Base-by-base conservation (phyloP, 2,888 invertebrate genomes). In the Tetropium fuscum region DNA sequence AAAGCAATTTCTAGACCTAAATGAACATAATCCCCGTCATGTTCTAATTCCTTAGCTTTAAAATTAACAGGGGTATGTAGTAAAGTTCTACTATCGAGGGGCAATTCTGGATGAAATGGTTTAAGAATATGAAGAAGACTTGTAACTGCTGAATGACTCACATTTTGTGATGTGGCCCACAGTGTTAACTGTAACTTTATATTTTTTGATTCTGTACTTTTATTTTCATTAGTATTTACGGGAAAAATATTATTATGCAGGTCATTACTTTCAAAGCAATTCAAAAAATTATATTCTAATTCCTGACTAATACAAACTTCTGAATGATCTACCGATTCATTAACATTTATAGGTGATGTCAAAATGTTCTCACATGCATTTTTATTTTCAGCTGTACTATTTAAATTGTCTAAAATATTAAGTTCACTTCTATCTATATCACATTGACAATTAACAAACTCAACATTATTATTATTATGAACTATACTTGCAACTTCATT, bases 61-160 rank as follows among this genome's bases (percentile, higher is more conserved):
- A 55, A 32, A 30, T 13, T 32, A 6, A 7, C 3, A n/a, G 51
- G 45, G 5, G 56, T 59, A 10, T 32, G 18, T 53, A 60, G 48
- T 7, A 61, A 36, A 11, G 64, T 61, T 32, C 60, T 11, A 25
- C 47, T 49, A 45, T 60, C 51, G 16, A 64, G 25, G n/a, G 60
- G 58, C n/a, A 60, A 30, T 38, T 64, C 60, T 20, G 57, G 58
- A 43, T 64, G 64, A 44, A 38, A 41, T 11, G 60, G 58, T 36
- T 40, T 44, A 10, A 64, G 22, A 34, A 60, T 47, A 15, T 57
- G 54, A 34, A 64, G 32, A 11, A 64, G 32, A 32, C 27, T 20
- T 18, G 48, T 53, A 11, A 63, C 15, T 10, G 63, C 53, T 11
- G 54, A 45, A 48, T 60, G 55, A n/a, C 55, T 22, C n/a, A 59